These are phyloP conservation scores for Microcebus lehilahytsara DNA, from an alignment of 2,113 vertebrate species.

Conservation along the genomic window DNA sequence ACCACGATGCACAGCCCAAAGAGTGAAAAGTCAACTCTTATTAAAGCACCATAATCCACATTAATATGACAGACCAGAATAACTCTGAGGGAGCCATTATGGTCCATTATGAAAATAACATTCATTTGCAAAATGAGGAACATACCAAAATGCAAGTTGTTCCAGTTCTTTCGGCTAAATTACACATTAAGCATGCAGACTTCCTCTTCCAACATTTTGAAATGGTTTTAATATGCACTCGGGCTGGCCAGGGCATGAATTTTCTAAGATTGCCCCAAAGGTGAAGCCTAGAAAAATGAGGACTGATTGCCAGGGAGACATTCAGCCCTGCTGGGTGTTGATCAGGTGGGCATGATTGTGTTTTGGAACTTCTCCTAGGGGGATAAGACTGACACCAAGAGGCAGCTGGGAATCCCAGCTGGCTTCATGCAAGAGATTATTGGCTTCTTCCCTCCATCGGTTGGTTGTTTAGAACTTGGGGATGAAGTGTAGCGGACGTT, in stretches of 20 bases:
- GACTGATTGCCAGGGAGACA: constrained; percentile 20
- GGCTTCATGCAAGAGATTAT: not conserved
- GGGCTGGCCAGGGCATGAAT: constrained; percentile 43
- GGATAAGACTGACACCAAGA: not conserved
- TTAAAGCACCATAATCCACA: constrained; percentile 45
- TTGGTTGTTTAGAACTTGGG: not conserved
- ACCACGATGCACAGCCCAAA: not conserved
- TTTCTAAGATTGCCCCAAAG: constrained; percentile 68
- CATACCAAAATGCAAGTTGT: constrained; percentile 67
- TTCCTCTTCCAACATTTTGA: constrained; percentile 74
- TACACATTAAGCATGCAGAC: constrained; percentile 72
- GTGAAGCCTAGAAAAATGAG: constrained; percentile 48
- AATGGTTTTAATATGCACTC: constrained; percentile 63
- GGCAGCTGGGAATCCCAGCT: not conserved
- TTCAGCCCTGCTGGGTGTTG: not conserved
- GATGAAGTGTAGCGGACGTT: not conserved
- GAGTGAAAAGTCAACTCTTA: constrained; percentile 61
- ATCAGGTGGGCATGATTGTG: not conserved
- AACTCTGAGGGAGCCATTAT: constrained; percentile 67
- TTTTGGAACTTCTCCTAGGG: constrained; percentile 11
- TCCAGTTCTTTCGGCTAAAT: constrained; percentile 74
- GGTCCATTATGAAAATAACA: constrained; percentile 74
- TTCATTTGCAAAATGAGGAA: constrained; percentile 77
- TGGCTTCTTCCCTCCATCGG: constrained; percentile 5
- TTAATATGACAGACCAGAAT: constrained; percentile 65